Evolutionary conservation across 1,140 invertebrate species (phyloP).

Genomic region (Drosophila melanogaster): DNA sequence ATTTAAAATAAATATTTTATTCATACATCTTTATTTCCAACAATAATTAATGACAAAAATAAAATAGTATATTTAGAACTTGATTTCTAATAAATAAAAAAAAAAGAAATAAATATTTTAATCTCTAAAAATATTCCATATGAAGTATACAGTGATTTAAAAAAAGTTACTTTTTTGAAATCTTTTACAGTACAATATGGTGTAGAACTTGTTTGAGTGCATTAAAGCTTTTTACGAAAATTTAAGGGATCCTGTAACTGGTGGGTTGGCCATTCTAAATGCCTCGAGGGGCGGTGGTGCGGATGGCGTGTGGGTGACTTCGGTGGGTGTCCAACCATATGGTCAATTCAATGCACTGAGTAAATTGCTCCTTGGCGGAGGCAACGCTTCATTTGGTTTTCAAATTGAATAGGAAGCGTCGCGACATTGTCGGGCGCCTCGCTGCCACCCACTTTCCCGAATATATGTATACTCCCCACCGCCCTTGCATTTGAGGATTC

Average conservation of each 20-base stretch:
- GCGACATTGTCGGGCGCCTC: slow-evolving; percentile 48
- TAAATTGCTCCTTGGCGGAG: slow-evolving; percentile 62
- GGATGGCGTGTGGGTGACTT: slow-evolving; percentile 21
- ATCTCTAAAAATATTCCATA: no score
- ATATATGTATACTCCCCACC: neutral
- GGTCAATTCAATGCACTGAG: slow-evolving; percentile 74
- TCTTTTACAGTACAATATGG: no score
- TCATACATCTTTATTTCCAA: no score
- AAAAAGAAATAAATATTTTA: no score
- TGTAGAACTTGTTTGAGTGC: slow-evolving; percentile 1
- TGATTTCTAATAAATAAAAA: no score
- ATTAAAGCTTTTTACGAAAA: slow-evolving; percentile 16
- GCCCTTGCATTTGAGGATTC: slow-evolving; percentile 12
- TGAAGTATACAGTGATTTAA: neutral
- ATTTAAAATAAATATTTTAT: neutral
- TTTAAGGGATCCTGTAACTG: neutral
- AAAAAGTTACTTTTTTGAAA: no score
- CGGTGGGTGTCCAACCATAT: slow-evolving; percentile 54
- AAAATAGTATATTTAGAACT: neutral
- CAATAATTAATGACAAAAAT: no score
- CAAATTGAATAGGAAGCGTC: slow-evolving; percentile 73
- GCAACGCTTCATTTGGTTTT: slow-evolving; percentile 75
- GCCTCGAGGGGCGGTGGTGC: neutral
- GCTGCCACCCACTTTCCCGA: neutral
- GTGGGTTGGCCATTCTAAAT: neutral